Percentiles rank a stretch among this genome's conserved stretches.
Conservation (phyloP, 2,888 invertebrate genomes). For the Asteroscopus sphinx region DNA sequence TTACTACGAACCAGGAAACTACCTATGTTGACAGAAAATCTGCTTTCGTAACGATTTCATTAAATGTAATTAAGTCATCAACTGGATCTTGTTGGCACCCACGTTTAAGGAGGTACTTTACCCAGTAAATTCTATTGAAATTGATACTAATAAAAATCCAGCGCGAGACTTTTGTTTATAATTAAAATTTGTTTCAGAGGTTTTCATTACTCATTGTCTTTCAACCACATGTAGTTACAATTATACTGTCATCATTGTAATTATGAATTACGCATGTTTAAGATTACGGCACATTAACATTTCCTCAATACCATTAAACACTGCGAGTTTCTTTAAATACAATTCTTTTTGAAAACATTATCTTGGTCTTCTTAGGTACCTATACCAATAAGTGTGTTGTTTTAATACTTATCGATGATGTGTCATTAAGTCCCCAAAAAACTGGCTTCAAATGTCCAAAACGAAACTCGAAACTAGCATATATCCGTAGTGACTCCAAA, state of each 20-base stretch:
- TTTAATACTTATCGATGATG: neutral
- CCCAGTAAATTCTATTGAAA: constrained; percentile 27
- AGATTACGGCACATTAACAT: constrained; percentile 30
- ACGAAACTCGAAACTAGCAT: neutral
- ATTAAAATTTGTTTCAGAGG: constrained; percentile 18
- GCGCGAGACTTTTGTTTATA: constrained; percentile 5
- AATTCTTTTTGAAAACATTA: constrained; percentile 8
- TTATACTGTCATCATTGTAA: constrained; percentile 36
- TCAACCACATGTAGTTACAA: constrained; percentile 24
- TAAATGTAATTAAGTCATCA: constrained; percentile 48
- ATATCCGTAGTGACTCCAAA: neutral
- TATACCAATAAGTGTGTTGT: neutral
- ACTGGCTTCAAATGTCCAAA: neutral
- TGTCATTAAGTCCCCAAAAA: neutral
- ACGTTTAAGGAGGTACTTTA: constrained; percentile 32
- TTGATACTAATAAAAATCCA: constrained; percentile 23
- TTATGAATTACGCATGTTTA: constrained; percentile 31
- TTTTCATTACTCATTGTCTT: constrained; percentile 27
- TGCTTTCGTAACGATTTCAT: constrained; percentile 54
- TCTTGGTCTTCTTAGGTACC: constrained; percentile 7
- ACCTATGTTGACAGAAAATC: constrained; percentile 42
- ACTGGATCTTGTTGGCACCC: constrained; percentile 40
- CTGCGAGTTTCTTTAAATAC: constrained; percentile 13
- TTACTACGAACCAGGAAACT: constrained; percentile 41
- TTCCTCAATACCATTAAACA: constrained; percentile 26